phyloP scores from a whole-genome alignment of 2,113 vertebrate genomes.

The Chloropsis cyanopogon region DNA sequence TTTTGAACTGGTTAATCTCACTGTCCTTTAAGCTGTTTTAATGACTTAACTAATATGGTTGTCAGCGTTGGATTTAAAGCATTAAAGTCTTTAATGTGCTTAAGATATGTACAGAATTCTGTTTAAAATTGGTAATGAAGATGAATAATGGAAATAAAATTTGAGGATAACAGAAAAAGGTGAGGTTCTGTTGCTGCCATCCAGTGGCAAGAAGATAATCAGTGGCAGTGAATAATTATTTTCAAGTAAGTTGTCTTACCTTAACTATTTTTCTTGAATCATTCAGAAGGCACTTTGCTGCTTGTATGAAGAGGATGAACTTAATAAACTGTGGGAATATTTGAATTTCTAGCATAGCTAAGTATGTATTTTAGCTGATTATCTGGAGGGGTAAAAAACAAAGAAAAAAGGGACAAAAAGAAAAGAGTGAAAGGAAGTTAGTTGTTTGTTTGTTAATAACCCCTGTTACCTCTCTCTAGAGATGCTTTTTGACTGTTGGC shows the following conservation, averaged over 20 bases:
- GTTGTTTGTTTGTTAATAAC: not conserved
- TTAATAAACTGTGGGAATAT: not conserved
- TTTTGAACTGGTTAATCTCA: not conserved
- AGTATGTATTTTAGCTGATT: not conserved
- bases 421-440: not conserved
- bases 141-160: not conserved
- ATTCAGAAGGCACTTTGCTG: not conserved
- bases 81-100: not conserved
- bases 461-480: accelerated
- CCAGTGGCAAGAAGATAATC: slow-evolving; percentile 71
- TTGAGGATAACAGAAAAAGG: not conserved
- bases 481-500: not conserved
- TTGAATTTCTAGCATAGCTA: not conserved
- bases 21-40: slow-evolving; percentile 2
- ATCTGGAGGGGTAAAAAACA: not conserved
- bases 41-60: not conserved
- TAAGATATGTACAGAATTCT: not conserved
- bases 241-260: not conserved
- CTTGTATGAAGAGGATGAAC: not conserved
- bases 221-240: not conserved
- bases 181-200: slow-evolving; percentile 80
- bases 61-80: not conserved
- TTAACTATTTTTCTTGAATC: not conserved
- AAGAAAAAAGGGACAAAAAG: not conserved
- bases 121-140: slow-evolving; percentile 16